Base-by-base conservation (phyloP, 2,888 invertebrate genomes). In the Athalia circularis region DNA sequence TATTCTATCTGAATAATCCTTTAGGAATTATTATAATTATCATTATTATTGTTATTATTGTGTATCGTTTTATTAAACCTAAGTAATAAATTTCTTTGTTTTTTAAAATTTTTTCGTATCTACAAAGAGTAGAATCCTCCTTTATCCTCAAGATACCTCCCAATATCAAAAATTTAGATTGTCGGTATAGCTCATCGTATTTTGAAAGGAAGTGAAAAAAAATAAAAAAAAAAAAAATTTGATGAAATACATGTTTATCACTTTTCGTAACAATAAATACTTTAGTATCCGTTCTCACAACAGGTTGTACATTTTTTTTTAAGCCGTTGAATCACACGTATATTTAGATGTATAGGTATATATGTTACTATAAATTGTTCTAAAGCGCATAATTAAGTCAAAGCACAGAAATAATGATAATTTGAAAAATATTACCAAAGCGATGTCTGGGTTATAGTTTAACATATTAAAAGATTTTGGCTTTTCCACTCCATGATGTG, bases 141-240 rank as follows among this genome's bases (percentile, higher is more conserved):
- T 61, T 67, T n/a, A n/a, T n/a, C n/a, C n/a, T n/a, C n/a, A n/a
- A n/a, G n/a, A n/a, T n/a, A n/a, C n/a, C n/a, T 77, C 78, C 80
- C 74, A 77, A 48, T 68, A 77, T 80, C 70, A 79, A 81, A 82
- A 84, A 81, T 82, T 77, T 80, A 81, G 87, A 87, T 87, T 87
- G 86, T 87, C 87, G 79, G 79, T 45, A 48, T 83, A 83, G 83
- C 83, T 83, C 67, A 80, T 70, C 77, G 82, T 82, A n/a, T 9
- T 3, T 13, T 61, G 9, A 5, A 6, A n/a, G 8, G 50, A 29
- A 29, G 15, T 50, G 15, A 48, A 50, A 9, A 8, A 29, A 52
- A 47, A 4, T 11, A 54, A 6, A 54, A 52, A 15, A 54, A 68
- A 54, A 15, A 0, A 68, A 5, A 47, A 11, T 59, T 13, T 48